Percentiles rank a stretch among this genome's conserved stretches.
phyloP scores from a whole-genome alignment of 2,113 vertebrate species.

The Lipophrys pholis region DNA sequence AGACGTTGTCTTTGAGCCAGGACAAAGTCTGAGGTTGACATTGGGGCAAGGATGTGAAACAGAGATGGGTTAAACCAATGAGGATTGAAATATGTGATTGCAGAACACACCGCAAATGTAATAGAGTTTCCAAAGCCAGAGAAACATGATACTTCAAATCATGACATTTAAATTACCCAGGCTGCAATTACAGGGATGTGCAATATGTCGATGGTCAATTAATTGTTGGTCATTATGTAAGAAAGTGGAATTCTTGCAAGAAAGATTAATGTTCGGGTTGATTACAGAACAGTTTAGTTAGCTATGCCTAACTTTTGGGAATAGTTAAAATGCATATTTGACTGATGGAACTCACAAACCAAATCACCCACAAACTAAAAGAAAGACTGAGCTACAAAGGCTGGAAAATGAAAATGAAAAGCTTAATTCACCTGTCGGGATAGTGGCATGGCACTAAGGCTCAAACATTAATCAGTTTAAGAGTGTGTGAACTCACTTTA shows the following conservation, averaged over 20 bases:
- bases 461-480: too few species aligned
- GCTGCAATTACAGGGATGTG: slow-evolving; percentile 18
- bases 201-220: background rate
- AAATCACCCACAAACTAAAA: too few species aligned
- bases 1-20: slow-evolving; percentile 81
- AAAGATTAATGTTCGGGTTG: background rate
- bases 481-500: too few species aligned
- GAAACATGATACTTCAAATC: slow-evolving; percentile 7
- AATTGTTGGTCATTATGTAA: background rate
- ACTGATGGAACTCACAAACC: too few species aligned
- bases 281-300: background rate
- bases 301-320: too few species aligned
- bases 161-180: slow-evolving; percentile 21
- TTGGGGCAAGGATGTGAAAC: background rate
- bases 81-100: background rate
- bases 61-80: background rate
- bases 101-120: background rate
- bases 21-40: slow-evolving; percentile 76
- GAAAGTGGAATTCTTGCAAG: background rate
- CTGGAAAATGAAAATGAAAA: too few species aligned
- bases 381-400: too few species aligned
- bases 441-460: too few species aligned
- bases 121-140: slow-evolving; percentile 12
- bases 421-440: too few species aligned
- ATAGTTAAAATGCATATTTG: too few species aligned